A percentile compares a stretch with the other conserved stretches of the same genome.
These are phyloP conservation scores for Rhincodon typus DNA, from an alignment of 2,797 vertebrate genomes.

Conservation along the genomic window DNA sequence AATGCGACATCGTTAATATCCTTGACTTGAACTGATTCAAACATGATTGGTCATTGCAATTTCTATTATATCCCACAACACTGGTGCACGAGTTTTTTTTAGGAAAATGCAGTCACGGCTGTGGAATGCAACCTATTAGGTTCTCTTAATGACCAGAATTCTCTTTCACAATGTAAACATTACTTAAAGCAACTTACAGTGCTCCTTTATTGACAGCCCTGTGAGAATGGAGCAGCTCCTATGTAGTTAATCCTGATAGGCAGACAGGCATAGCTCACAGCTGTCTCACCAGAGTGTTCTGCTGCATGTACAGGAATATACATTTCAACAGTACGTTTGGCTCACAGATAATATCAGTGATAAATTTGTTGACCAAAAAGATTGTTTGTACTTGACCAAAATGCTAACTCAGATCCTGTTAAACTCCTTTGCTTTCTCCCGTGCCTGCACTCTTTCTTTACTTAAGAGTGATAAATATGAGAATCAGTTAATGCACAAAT, in stretches of 20 bases:
- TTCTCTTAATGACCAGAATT: constrained; percentile 20
- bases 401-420: background rate
- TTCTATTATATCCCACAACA: background rate
- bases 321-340: background rate
- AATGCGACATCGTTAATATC: background rate
- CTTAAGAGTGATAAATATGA: background rate
- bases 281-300: background rate
- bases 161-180: background rate
- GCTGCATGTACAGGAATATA: constrained; percentile 10
- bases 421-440: background rate
- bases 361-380: background rate
- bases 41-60: background rate
- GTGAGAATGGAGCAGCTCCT: background rate
- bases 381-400: background rate
- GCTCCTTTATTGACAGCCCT: background rate
- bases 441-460: background rate
- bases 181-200: constrained; percentile 24
- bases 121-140: background rate
- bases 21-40: background rate
- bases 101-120: background rate
- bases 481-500: background rate
- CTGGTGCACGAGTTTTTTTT: background rate
- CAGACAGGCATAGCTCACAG: background rate
- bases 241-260: constrained; percentile 22
- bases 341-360: background rate